Evolutionary conservation across 2,797 vertebrate genomes (phyloP).

Genomic region (Alfaro cultratus): DNA sequence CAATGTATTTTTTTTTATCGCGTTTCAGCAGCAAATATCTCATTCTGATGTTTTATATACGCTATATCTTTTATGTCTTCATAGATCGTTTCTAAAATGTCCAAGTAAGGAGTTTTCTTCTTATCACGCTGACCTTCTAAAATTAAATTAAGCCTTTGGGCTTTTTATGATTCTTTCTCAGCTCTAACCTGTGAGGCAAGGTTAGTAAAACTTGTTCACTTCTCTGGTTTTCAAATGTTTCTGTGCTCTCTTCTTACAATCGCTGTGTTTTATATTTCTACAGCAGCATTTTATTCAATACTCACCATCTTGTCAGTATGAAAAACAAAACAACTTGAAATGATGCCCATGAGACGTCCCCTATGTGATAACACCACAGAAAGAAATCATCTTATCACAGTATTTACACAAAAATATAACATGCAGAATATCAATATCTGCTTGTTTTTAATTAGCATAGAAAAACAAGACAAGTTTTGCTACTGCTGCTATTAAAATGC

Average conservation of each 20-base stretch:
- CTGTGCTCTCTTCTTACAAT: neutral
- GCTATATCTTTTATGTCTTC: neutral
- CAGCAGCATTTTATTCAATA: neutral
- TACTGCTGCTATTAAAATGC: neutral
- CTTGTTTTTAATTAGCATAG: neutral
- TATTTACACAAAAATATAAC: neutral
- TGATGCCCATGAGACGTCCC: neutral
- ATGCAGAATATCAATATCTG: neutral
- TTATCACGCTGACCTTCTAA: neutral
- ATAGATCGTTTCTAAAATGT: neutral
- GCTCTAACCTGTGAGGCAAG: neutral
- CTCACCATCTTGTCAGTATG: neutral
- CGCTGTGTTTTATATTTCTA: neutral
- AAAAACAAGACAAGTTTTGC: neutral
- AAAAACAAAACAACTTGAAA: neutral
- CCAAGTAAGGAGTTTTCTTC: neutral
- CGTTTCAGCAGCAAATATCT: neutral
- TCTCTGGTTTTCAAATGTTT: neutral
- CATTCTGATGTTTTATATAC: neutral
- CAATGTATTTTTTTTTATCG: neutral
- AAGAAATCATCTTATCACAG: neutral
- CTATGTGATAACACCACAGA: neutral
- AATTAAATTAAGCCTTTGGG: neutral
- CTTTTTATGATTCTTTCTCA: neutral
- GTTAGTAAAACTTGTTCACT: neutral